These are phyloP conservation scores for Cataglyphis livida DNA, from an alignment of 2,888 invertebrate genomes.

Conservation along the genomic window DNA sequence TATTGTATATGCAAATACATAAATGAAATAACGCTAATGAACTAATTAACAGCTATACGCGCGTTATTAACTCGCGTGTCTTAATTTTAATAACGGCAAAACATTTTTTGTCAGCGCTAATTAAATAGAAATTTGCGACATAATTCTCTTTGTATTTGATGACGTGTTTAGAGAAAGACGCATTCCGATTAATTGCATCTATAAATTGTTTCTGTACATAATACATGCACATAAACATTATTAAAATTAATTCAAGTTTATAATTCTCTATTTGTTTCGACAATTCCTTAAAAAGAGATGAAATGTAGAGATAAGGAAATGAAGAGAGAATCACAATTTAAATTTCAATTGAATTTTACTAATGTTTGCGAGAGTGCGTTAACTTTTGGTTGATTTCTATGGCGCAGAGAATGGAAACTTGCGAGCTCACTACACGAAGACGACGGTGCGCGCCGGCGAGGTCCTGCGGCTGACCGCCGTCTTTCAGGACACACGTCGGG, in stretches of 20 bases:
- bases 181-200: background rate
- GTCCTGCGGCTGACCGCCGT: slow-evolving; percentile 87
- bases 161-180: background rate
- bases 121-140: slow-evolving; percentile 1
- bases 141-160: background rate
- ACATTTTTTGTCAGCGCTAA: background rate
- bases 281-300: background rate
- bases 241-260: background rate
- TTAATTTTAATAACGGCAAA: background rate
- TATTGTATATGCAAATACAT: background rate
- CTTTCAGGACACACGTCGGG: slow-evolving; percentile 86
- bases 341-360: background rate
- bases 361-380: background rate
- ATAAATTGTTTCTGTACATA: background rate
- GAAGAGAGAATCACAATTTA: background rate
- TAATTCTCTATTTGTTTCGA: background rate
- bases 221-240: background rate
- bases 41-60: slow-evolving; percentile 10
- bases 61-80: slow-evolving; percentile 4
- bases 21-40: slow-evolving; percentile 6
- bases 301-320: background rate
- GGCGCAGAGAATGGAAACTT: slow-evolving; percentile 82
- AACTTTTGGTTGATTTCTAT: slow-evolving; percentile 57
- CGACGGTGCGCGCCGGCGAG: slow-evolving; percentile 86
- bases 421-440: slow-evolving; percentile 86